These are phyloP conservation scores for Sinella curviseta DNA, from an alignment of 1,140 invertebrate genomes.

Conservation along the genomic window DNA sequence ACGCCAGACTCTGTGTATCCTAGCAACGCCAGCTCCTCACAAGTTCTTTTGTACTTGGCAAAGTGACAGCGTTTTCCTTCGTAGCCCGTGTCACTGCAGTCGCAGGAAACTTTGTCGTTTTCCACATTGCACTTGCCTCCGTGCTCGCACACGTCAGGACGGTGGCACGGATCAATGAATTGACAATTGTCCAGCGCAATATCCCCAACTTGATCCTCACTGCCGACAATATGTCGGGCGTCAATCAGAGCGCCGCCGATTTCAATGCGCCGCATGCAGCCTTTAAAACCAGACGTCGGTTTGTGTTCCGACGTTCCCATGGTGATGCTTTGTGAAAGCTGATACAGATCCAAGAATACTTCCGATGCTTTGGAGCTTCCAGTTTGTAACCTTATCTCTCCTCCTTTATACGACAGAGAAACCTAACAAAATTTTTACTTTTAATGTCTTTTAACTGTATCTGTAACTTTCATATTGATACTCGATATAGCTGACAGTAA, in stretches of 20 bases:
- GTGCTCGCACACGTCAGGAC: constrained; percentile 87
- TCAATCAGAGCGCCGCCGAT: constrained; percentile 76
- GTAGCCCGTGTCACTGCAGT: constrained; percentile 80
- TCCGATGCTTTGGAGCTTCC: background rate
- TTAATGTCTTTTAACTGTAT: background rate
- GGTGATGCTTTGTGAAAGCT: background rate
- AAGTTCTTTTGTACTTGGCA: constrained; percentile 81
- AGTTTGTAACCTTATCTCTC: background rate
- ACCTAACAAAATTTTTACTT: background rate
- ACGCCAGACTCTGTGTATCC: constrained; percentile 82
- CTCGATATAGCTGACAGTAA: too few species aligned
- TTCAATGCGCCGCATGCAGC: constrained; percentile 47
- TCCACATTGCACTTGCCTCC: constrained; percentile 84
- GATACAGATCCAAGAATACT: background rate
- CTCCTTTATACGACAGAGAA: background rate
- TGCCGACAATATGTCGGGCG: constrained; percentile 76
- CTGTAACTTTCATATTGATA: background rate
- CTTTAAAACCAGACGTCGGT: background rate
- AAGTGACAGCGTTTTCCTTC: constrained; percentile 93
- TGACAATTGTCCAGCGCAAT: constrained; percentile 87
- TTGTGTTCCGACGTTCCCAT: background rate
- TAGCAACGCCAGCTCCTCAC: constrained; percentile 83
- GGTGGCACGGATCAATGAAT: constrained; percentile 82
- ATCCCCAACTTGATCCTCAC: constrained; percentile 76
- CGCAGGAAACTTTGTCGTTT: constrained; percentile 81